These are phyloP conservation scores for Magallana gigas DNA, from an alignment of 1,140 invertebrate species.

Conservation along the genomic window DNA sequence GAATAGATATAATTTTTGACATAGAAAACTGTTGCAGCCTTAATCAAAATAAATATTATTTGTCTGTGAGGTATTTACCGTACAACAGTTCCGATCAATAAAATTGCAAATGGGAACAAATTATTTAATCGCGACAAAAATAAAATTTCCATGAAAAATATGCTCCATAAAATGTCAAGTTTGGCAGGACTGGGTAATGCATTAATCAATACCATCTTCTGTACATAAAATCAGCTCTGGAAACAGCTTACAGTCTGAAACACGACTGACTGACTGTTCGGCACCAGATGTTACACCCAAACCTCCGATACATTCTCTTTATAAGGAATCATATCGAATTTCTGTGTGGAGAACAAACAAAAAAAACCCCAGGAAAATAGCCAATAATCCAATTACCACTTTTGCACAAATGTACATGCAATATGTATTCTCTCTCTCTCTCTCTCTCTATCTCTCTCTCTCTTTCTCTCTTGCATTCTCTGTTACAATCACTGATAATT, in stretches of 20 bases:
- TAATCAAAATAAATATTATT: too few species aligned
- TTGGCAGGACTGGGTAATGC: not conserved
- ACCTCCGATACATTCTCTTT: not conserved
- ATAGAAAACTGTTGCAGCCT: too few species aligned
- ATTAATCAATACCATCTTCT: constrained; percentile 7
- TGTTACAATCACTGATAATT: not conserved
- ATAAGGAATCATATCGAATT: constrained; percentile 22
- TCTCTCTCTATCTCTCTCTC: not conserved
- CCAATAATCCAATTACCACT: constrained; percentile 33
- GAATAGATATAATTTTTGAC: too few species aligned
- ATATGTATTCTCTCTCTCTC: constrained; percentile 4
- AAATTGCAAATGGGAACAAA: too few species aligned
- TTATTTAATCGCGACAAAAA: not conserved
- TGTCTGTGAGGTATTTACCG: too few species aligned
- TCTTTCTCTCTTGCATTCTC: not conserved
- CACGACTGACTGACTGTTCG: not conserved
- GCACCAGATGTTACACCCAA: not conserved
- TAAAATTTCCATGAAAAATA: not conserved
- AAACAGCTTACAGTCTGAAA: constrained; percentile 25
- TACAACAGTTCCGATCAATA: too few species aligned
- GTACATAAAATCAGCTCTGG: constrained; percentile 21
- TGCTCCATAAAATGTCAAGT: constrained; percentile 18
- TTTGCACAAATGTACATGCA: constrained; percentile 30
- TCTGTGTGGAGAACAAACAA: constrained; percentile 15
- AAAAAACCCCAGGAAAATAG: not conserved